Evolutionary conservation across 1,140 invertebrate genomes (phyloP), one percentile per base, ranked within the genome.

Genomic region (Bicyclus anynana): DNA sequence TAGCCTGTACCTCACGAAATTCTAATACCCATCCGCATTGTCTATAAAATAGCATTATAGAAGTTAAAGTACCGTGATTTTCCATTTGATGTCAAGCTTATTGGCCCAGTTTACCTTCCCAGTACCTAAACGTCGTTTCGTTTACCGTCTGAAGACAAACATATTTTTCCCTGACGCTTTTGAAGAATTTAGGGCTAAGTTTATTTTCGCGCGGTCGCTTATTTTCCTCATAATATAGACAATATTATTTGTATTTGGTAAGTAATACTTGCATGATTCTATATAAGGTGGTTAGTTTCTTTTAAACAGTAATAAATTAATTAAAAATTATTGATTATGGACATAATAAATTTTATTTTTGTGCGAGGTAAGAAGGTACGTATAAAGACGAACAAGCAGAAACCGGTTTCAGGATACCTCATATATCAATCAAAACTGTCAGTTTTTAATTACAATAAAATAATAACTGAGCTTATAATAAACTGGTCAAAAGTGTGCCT

Each of bases 381-480:
- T n/a, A n/a, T n/a, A n/a, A n/a, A n/a, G n/a, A n/a, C n/a, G n/a
- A n/a, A n/a, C n/a, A n/a, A n/a, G n/a, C n/a, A n/a, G n/a, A n/a
- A n/a, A n/a, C n/a, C n/a, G n/a, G n/a, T n/a, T n/a, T n/a, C n/a
- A n/a, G n/a, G n/a, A n/a, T n/a, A n/a, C n/a, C n/a, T n/a, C n/a
- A n/a, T n/a, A n/a, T 40, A 40, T 40, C 37, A 40, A 40, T 40
- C 7, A 40, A 14, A 13, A 0, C 37, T 5, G 37, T 40, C 37
- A 40, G 13, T 40, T 54, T 54, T 35, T 54, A 23, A 6, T 47
- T 44, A 42, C 27, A 37, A 26, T 47, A 26, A 53, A n/a, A n/a
- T n/a, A n/a, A n/a, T n/a, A n/a, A n/a, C n/a, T 46, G 40, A 53
- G 26, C 38, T 13, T 49, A 29, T 53, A 37, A 27, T 21, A 27